These are phyloP conservation scores for Muscicapa striata DNA, from an alignment of 2,797 vertebrate genomes.

Conservation along the genomic window DNA sequence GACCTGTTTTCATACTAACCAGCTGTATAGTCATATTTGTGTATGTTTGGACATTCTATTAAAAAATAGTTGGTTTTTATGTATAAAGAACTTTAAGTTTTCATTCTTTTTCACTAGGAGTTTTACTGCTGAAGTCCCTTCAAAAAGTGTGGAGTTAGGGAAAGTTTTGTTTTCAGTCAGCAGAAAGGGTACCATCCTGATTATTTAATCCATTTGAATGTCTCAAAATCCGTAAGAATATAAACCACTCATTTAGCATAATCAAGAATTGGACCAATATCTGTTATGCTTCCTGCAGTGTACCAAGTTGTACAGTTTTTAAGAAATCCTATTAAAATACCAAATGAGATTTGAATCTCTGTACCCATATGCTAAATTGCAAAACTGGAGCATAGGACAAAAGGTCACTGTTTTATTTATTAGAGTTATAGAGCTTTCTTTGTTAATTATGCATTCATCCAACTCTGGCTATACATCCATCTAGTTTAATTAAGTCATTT, in stretches of 20 bases:
- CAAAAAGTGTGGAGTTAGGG: neutral
- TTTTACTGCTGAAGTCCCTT: neutral
- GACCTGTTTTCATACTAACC: neutral
- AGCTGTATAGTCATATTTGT: neutral
- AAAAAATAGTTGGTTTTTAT: neutral
- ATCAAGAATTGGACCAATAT: neutral
- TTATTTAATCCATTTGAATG: neutral
- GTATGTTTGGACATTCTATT: neutral
- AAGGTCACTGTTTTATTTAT: slow-evolving; percentile 52
- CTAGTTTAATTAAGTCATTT: slow-evolving; percentile 43
- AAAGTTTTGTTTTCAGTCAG: neutral
- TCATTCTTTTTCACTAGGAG: neutral
- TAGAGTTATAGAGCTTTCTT: slow-evolving; percentile 23
- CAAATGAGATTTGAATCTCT: slow-evolving; percentile 53
- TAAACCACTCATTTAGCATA: neutral
- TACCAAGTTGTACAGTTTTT: neutral
- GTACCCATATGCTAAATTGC: neutral
- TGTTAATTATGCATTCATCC: slow-evolving; percentile 47
- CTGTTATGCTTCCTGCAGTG: neutral
- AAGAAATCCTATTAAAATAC: slow-evolving; percentile 65
- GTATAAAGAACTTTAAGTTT: neutral
- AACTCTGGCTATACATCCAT: slow-evolving; percentile 7
- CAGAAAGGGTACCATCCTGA: neutral
- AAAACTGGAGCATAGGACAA: slow-evolving; percentile 24
- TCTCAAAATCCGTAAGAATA: neutral